Base-by-base conservation (phyloP, 1,140 invertebrate genomes). In the Hirudo medicinalis region DNA sequence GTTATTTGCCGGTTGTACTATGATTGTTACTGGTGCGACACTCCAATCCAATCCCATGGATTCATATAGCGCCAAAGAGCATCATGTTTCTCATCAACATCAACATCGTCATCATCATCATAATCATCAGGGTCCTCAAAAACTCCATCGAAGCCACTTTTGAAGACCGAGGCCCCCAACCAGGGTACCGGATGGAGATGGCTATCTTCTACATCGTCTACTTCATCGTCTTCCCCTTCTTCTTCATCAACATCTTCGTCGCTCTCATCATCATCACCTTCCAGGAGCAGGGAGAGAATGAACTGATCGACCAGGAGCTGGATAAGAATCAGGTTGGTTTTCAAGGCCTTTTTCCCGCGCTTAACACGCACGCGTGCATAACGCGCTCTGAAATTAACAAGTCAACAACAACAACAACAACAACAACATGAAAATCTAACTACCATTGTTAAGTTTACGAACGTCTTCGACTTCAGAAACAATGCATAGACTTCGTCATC, bases 161-260 rank as follows among this genome's bases (percentile, higher is more conserved):
- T 83, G 91, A 94, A 85, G 88, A 96, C 83, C 86, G 89, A 83
- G 95, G 94, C 85, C 95, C 95, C 78, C 90, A 93, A 82, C 93
- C 94, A 83, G 94, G 95, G 85, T 96, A 92, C 88, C 89, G 94
- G 49, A 81, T 94, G 83, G 94, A 97, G 88, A 97, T 97, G 90
- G 93, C 92, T 84, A 90, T 98, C 86, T 98, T 97, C 88, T 98
- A 98, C 86, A 93, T 98, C 79, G 92, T 97, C 83, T 98, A 97
- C 86, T 98, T 98, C 87, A 92, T 98, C 84, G 95, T 98, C 80
- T 98, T 98, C 89, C 94, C 95, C 80, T 98, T 98, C 88, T 98
- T 98, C 90, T 98, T 98, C 86, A 95, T 98, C 82, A 98, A 98
- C 87, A 98, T 98, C 86, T 98, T 98, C 89, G 95, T 98, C 82